Evolutionary conservation across 1,140 invertebrate species (phyloP).

Genomic region (Zaprionus lachaisei): DNA sequence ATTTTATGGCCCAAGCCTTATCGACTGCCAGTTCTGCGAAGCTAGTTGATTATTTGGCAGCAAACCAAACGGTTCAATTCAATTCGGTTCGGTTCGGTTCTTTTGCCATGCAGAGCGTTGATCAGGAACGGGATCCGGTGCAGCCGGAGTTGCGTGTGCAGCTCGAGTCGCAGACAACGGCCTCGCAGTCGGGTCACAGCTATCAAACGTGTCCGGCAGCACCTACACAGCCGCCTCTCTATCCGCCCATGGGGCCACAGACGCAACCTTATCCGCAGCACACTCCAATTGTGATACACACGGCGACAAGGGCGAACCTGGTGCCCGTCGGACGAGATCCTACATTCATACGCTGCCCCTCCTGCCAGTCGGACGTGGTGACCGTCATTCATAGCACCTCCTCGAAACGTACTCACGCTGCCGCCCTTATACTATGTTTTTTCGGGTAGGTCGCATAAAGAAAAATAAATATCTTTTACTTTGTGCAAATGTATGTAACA

Average conservation of each 20-base stretch:
- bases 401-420: slow-evolving; percentile 86
- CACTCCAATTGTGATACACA: slow-evolving; percentile 84
- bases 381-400: slow-evolving; percentile 85
- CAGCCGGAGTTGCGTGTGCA: slow-evolving; percentile 60
- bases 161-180: not conserved
- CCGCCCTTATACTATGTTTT: slow-evolving; percentile 86
- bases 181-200: slow-evolving; percentile 30
- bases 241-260: slow-evolving; percentile 37
- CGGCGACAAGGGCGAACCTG: slow-evolving; percentile 23
- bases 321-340: slow-evolving; percentile 84
- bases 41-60: slow-evolving; percentile 15
- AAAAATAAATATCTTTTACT: not conserved
- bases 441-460: slow-evolving; percentile 84
- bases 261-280: slow-evolving; percentile 9
- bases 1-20: not conserved
- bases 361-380: slow-evolving; percentile 85
- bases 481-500: too few relatives aligned
- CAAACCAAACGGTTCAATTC: slow-evolving; percentile 2
- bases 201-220: slow-evolving; percentile 45
- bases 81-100: not conserved
- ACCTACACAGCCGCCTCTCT: slow-evolving; percentile 56
- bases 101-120: not conserved
- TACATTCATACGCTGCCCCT: slow-evolving; percentile 85
- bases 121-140: slow-evolving; percentile 83
- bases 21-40: not conserved